Evolutionary conservation across 2,888 invertebrate genomes (phyloP).

Genomic region (Pyrrhia umbra): DNA sequence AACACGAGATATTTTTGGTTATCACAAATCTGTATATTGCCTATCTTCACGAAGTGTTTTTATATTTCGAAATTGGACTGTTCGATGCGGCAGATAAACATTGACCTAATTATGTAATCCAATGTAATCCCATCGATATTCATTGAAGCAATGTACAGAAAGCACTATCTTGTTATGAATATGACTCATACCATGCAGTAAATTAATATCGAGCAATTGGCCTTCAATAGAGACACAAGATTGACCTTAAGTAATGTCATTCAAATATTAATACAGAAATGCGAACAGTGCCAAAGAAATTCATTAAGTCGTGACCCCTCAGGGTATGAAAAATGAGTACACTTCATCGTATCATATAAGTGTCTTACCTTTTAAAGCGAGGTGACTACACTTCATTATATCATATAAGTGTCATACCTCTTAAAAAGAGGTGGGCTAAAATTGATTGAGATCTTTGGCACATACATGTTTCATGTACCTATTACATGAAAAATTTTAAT

Average conservation of each 20-base stretch:
- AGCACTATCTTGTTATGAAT: conserved; percentile 38
- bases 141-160: conserved; percentile 35
- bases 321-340: conserved; percentile 16
- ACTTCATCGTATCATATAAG: conserved; percentile 47
- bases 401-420: too few species aligned
- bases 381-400: conserved; percentile 42
- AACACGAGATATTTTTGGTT: conserved; percentile 1
- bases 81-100: conserved; percentile 63
- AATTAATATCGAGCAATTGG: conserved; percentile 45
- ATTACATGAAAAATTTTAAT: conserved; percentile 11
- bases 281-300: conserved; percentile 51
- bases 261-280: conserved; percentile 61
- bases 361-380: too few species aligned
- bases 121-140: conserved; percentile 57
- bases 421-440: too few species aligned
- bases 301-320: conserved; percentile 37
- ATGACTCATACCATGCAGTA: conserved; percentile 45
- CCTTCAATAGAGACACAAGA: conserved; percentile 64
- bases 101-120: conserved; percentile 68
- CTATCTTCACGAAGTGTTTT: conserved; percentile 35
- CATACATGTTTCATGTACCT: too few species aligned
- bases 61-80: conserved; percentile 60
- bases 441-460: too few species aligned
- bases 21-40: conserved; percentile 1
- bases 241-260: conserved; percentile 62